Evolutionary conservation across 2,797 vertebrate species (phyloP).

Genomic region (Cottoperca gobio): DNA sequence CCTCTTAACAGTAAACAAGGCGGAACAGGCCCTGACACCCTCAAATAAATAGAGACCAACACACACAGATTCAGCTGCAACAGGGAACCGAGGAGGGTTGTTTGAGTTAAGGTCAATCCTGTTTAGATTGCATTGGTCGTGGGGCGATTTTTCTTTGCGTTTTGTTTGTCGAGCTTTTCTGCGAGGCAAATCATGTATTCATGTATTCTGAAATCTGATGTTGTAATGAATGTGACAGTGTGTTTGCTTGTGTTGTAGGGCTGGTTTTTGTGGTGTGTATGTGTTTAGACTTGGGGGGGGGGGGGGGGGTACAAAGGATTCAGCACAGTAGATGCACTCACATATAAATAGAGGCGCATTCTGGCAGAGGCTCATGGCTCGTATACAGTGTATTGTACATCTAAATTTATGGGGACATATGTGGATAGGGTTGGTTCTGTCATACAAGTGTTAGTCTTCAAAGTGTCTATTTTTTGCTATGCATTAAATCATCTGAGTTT

Average conservation of each 20-base stretch:
- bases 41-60: slow-evolving; percentile 78
- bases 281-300: not conserved
- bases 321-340: slow-evolving; percentile 28
- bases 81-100: slow-evolving; percentile 54
- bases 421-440: slow-evolving; percentile 31
- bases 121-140: slow-evolving; percentile 68
- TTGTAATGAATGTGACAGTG: slow-evolving; percentile 69
- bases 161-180: slow-evolving; percentile 71
- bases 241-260: slow-evolving; percentile 52
- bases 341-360: slow-evolving; percentile 30
- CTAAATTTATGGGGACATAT: slow-evolving; percentile 23
- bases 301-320: slow-evolving; percentile 43
- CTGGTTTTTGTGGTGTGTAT: slow-evolving; percentile 40
- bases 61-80: slow-evolving; percentile 65
- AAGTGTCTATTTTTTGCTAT: slow-evolving; percentile 15
- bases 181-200: slow-evolving; percentile 62
- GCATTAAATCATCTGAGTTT: slow-evolving; percentile 19
- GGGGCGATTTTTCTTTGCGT: slow-evolving; percentile 42
- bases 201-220: slow-evolving; percentile 69
- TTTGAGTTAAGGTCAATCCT: slow-evolving; percentile 80
- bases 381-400: slow-evolving; percentile 26
- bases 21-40: slow-evolving; percentile 81
- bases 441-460: slow-evolving; percentile 6
- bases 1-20: slow-evolving; percentile 85
- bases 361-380: slow-evolving; percentile 11